These are phyloP conservation scores for Trachurus trachurus DNA, from an alignment of 2,797 vertebrate species.

Conservation along the genomic window DNA sequence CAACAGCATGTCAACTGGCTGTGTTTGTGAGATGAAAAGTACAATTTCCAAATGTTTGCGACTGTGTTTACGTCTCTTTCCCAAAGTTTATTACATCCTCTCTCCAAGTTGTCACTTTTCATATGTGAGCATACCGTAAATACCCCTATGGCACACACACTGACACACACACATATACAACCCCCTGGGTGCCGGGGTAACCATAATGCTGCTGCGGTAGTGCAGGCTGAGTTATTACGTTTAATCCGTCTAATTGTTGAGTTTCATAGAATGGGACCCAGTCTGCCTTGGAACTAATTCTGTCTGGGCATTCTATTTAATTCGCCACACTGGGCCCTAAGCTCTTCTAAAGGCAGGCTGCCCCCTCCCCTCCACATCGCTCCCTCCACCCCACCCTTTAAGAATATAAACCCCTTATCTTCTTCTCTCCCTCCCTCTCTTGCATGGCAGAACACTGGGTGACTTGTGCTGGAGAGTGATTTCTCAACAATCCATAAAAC, in stretches of 20 bases:
- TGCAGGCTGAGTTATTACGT: constrained; percentile 79
- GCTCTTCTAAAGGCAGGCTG: constrained; percentile 80
- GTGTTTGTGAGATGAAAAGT: constrained; percentile 20
- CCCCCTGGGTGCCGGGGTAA: constrained; percentile 70
- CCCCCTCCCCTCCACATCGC: constrained; percentile 42
- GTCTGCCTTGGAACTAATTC: constrained; percentile 87
- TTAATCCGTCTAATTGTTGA: constrained; percentile 87
- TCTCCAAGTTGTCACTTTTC: constrained; percentile 72
- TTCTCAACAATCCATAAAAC: constrained; percentile 87
- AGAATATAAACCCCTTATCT: constrained; percentile 88
- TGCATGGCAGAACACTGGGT: constrained; percentile 82
- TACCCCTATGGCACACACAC: constrained; percentile 40
- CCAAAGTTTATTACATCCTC: constrained; percentile 57
- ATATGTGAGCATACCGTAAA: constrained; percentile 56
- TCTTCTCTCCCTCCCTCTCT: constrained; percentile 68
- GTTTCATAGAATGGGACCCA: constrained; percentile 82
- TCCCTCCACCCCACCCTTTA: constrained; percentile 74
- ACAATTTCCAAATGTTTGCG: constrained; percentile 40
- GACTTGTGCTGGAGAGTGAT: constrained; percentile 86
- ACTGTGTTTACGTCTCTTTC: constrained; percentile 46
- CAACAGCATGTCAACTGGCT: constrained; percentile 31
- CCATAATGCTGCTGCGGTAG: constrained; percentile 79
- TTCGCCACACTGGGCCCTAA: constrained; percentile 86
- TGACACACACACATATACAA: constrained; percentile 33
- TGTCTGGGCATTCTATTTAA: constrained; percentile 88